These are phyloP conservation scores for Atlantisia rogersi DNA, from an alignment of 2,113 vertebrate species.

Conservation along the genomic window DNA sequence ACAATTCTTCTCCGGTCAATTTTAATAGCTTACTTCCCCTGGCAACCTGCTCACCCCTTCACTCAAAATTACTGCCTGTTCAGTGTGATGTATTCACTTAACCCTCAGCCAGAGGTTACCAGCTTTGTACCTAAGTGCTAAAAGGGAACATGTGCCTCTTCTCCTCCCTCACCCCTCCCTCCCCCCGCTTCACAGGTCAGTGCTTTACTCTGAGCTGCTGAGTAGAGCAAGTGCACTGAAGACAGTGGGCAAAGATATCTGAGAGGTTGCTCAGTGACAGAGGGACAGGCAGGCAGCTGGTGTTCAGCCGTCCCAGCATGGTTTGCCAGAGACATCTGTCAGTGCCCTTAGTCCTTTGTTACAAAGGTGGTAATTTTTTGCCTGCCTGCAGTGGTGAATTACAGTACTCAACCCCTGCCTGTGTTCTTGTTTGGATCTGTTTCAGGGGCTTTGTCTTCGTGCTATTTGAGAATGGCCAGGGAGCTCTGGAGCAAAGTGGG, in stretches of 20 bases:
- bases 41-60: background rate
- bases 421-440: conserved; percentile 16
- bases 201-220: background rate
- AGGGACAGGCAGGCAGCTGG: background rate
- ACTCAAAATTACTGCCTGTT: background rate
- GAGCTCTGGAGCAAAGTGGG: background rate
- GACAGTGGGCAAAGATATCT: background rate
- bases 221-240: background rate
- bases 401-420: background rate
- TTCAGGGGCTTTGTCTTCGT: background rate
- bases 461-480: background rate
- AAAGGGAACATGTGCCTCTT: background rate
- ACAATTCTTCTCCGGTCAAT: background rate
- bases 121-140: background rate
- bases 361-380: conserved; percentile 40
- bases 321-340: conserved; percentile 22
- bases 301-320: conserved; percentile 31
- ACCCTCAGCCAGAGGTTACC: background rate
- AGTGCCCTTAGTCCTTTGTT: conserved; percentile 7
- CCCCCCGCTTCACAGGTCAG: background rate
- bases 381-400: conserved; percentile 42
- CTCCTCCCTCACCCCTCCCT: too few species aligned
- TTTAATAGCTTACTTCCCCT: background rate
- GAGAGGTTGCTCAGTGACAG: background rate
- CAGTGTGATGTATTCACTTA: background rate